A percentile compares a stretch with the other conserved stretches of the same genome.
phyloP scores from a whole-genome alignment of 2,797 vertebrate genomes.

The Poecilia wingei region DNA sequence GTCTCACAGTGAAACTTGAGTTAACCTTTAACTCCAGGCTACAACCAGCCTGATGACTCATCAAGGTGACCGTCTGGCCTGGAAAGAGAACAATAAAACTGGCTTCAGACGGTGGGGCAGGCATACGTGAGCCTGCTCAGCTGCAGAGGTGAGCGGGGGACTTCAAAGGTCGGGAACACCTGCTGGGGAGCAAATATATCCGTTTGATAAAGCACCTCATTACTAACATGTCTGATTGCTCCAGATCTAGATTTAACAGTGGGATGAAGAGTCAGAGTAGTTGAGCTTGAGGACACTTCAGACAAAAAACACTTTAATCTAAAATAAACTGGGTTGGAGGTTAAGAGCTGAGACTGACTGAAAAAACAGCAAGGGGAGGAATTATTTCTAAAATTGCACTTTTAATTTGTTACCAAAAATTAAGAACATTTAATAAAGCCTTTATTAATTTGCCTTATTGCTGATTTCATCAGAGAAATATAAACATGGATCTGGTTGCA shows the following conservation, averaged over 20 bases:
- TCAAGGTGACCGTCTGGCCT: background rate
- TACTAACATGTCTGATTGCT: background rate
- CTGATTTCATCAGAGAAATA: background rate
- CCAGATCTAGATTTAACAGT: background rate
- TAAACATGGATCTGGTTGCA: background rate
- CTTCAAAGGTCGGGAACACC: background rate
- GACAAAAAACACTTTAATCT: background rate
- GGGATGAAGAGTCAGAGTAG: background rate
- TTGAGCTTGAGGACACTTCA: background rate
- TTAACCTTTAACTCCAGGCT: background rate
- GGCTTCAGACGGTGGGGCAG: background rate
- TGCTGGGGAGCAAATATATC: background rate
- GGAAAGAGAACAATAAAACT: background rate
- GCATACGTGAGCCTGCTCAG: background rate
- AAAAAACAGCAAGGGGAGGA: background rate
- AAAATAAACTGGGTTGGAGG: background rate
- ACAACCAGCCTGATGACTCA: background rate
- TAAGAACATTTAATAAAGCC: background rate
- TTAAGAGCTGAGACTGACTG: background rate
- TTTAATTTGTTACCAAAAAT: background rate
- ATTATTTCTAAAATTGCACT: background rate
- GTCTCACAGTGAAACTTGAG: background rate
- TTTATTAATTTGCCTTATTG: background rate
- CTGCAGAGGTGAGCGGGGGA: background rate
- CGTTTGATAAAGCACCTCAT: background rate